Base-by-base conservation (phyloP, 2,888 invertebrate species). In the Epistrophella euchroma region DNA sequence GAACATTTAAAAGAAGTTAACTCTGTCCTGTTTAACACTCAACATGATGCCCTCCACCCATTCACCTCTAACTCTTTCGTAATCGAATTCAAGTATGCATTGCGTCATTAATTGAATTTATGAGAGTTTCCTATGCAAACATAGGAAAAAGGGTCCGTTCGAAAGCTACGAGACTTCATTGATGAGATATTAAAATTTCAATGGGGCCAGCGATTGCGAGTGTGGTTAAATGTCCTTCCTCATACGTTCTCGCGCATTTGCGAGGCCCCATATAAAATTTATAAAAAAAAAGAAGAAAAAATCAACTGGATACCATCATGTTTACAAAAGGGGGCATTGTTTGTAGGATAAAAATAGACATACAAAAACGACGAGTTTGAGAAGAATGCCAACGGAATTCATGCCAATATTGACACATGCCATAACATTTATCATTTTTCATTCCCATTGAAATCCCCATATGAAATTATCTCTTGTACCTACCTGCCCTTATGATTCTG, bases 31-130 rank as follows among this genome's bases (percentile, higher is more conserved):
- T 77, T 77, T 60, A 71, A 72, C 71, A 73, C 76, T 58, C 22
- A 22, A 60, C 4, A 40, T 60, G 15, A 22, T 60, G 22, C 25
- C 40, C 45, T 43, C 45, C 50, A 28, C 37, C n/a, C 28, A 17
- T 25, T 11, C 58, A 35, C 52, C 37, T 68, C 37, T 68, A 35
- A 50, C 58, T 75, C 60, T 71, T 40, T 45, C 52, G 52, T 68
- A 85, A 86, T 86, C 86, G 82, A 82, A 82, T 73, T 86, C 86
- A 86, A 86, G 86, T 82, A 86, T 82, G 73, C 82, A 86, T 86
- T 86, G 81, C 81, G 80, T 86, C 85, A 86, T 86, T 86, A 86
- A 86, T 86, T 86, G 86, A 86, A 86, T 86, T 86, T 86, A 86
- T 82, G 77, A 86, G 86, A 86, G 86, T 78, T 81, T 86, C 60